phyloP scores from a whole-genome alignment of 1,140 invertebrate species.

The Panonychus citri region DNA sequence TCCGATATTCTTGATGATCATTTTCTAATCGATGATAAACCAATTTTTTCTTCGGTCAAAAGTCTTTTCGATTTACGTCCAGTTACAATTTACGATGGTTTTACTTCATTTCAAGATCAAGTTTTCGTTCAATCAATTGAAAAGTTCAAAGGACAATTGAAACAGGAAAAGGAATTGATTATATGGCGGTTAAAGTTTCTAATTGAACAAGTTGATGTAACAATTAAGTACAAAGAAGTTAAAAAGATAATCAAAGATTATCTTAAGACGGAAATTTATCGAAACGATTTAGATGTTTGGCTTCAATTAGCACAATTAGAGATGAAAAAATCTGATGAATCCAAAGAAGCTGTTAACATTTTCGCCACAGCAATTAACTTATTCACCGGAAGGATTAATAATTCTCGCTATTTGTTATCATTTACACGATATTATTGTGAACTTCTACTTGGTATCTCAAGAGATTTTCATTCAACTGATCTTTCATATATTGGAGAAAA shows the following conservation, averaged over 20 bases:
- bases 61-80: not conserved
- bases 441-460: not conserved
- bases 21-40: not conserved
- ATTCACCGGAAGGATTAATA: not conserved
- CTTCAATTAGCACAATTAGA: conserved; percentile 22
- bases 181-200: not conserved
- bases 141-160: not conserved
- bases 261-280: conserved; percentile 22
- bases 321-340: conserved; percentile 16
- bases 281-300: conserved; percentile 25
- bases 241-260: conserved; percentile 18
- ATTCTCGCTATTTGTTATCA: not conserved
- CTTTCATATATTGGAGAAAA: too few relatives aligned
- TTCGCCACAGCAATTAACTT: conserved; percentile 20
- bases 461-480: too few relatives aligned
- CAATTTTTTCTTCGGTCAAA: not conserved
- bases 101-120: not conserved
- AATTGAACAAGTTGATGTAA: not conserved
- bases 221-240: not conserved
- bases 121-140: not conserved
- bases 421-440: conserved; percentile 1
- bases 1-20: too few relatives aligned
- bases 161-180: not conserved
- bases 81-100: not conserved
- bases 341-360: conserved; percentile 20